Percentiles rank a stretch among this genome's conserved stretches.
phyloP scores from a whole-genome alignment of 1,140 invertebrate genomes.

The Brachionus calyciflorus region DNA sequence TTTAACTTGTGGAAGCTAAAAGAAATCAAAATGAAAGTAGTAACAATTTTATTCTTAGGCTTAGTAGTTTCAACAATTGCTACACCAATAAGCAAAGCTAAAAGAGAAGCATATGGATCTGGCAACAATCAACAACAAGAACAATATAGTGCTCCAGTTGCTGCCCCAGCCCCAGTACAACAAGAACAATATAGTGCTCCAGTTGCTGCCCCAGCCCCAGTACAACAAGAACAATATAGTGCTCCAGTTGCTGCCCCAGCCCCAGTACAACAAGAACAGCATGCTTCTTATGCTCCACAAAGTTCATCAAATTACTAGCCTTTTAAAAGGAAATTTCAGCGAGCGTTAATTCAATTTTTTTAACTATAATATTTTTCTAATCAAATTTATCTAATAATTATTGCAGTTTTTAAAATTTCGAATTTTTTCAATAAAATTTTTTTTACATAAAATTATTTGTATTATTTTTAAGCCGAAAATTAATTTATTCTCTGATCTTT shows the following conservation, averaged over 20 bases:
- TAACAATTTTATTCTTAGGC: constrained; percentile 5
- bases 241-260: neutral
- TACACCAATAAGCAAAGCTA: neutral
- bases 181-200: neutral
- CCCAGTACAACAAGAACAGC: neutral
- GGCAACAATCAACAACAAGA: neutral
- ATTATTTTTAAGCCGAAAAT: too few relatives aligned
- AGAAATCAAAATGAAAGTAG: too few relatives aligned
- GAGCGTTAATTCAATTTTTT: too few relatives aligned
- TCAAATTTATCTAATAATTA: too few relatives aligned
- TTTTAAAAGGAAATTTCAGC: neutral
- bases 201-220: neutral
- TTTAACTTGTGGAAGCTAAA: too few relatives aligned
- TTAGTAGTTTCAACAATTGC: neutral
- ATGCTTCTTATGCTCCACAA: neutral
- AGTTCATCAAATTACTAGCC: neutral
- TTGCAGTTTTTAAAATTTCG: too few relatives aligned
- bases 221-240: neutral
- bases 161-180: neutral
- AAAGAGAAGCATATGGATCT: too few relatives aligned
- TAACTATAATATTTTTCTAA: too few relatives aligned
- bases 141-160: neutral
- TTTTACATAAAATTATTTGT: too few relatives aligned
- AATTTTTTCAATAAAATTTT: too few relatives aligned
- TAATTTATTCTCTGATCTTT: too few relatives aligned